Base-by-base conservation (phyloP, 2,888 invertebrate genomes). In the Dynastes tityus region DNA sequence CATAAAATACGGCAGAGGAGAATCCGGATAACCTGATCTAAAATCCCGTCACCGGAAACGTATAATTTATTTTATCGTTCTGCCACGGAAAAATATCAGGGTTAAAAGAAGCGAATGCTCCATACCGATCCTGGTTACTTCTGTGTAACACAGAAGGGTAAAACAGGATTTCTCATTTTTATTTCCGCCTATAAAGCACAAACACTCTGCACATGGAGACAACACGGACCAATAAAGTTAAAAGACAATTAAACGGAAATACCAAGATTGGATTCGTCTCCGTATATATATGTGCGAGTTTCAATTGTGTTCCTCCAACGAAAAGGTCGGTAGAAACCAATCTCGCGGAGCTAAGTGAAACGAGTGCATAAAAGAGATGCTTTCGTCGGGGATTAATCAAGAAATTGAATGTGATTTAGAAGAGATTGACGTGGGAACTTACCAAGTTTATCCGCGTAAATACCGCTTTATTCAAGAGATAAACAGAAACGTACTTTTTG, bases 41-140 rank as follows among this genome's bases (percentile, higher is more conserved):
- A 22, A 55, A 55, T 55, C 55, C n/a, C 55, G 55, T 55, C 55
- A n/a, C 3, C 22, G 6, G 55, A 9, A n/a, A 55, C 1, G 22
- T 22, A 55, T 55, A 55, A 55, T 55, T 55, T 22, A 55, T 55
- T 55, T 55, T 55, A 55, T 55, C 22, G 55, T 55, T 22, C 55
- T 2, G 6, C n/a, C n/a, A 9, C 6, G 5, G 8, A n/a, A 32
- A 32, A 0, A 4, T 0, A 32, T 32, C 5, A 32, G 5, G 32
- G 32, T 32, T 32, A 4, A 55, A n/a, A 13, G n/a, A n/a, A n/a
- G 55, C 55, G 6, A 22, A 6, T 45, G 45, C 45, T 45, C 8
- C 45, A 11, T 45, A 55, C n/a, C 3, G 2, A 22, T n/a, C 6
- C 55, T 22, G 55, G 55, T 16, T 55, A n/a, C n/a, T n/a, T 55